Evolutionary conservation across 2,888 invertebrate species (phyloP), one percentile per base, ranked within the genome.

Genomic region (Tyria jacobaeae): DNA sequence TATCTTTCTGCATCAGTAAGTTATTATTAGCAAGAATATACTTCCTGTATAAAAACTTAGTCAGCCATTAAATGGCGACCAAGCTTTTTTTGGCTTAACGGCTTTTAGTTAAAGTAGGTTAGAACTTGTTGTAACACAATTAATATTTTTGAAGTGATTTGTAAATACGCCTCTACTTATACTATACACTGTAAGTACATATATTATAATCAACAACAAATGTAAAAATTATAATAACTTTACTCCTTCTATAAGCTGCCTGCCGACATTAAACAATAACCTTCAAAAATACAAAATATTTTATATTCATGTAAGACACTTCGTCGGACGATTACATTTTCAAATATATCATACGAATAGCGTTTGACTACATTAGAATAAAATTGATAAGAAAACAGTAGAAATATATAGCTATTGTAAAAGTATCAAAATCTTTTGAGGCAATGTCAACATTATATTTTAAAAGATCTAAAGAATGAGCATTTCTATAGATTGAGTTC

Each of bases 391-490:
- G 1, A 44, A 21, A 3, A 21, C 10, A 12, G 5, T 44, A 44
- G 17, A 44, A 44, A 44, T 21, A 21, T 56, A 14, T 48, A 48
- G 24, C 1, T 15, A 15, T 49, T 64, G 62, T 76, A 78, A 74
- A 72, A 69, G 27, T 41, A 64, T 79, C 67, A 35, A 76, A 76
- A 75, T 70, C 3, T 58, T 63, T 64, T 54, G 58, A 68, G 57
- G 58, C 65, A 51, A 67, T 21, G 44, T 41, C 31, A 76, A 50
- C 70, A 31, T 66, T 60, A 74, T 76, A 63, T 15, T 35, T n/a
- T 4, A 47, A 21, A 14, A 31, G 12, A 34, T 15, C 2, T 47
- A 55, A 31, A 21, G 14, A 47, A 41, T 54, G 53, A 54, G 53
- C 35, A 35, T n/a, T 24, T 35, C 6, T 14, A 37, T 24, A 21